Evolutionary conservation across 2,113 vertebrate species (phyloP).

Genomic region (Damaliscus lunatus): DNA sequence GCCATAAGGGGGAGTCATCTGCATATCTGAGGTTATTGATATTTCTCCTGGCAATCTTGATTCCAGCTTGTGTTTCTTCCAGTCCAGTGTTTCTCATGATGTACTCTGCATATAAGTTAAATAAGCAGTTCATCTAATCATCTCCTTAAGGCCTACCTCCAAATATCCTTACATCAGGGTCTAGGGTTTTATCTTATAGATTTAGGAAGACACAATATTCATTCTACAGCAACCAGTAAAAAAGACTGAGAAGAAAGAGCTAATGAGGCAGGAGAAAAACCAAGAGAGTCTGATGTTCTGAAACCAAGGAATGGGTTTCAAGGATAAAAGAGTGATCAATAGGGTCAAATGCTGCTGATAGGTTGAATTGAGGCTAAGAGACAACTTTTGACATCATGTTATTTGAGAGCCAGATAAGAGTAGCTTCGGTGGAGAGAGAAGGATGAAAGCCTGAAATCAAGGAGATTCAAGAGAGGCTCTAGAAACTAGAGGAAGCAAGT

Average conservation of each 20-base stretch:
- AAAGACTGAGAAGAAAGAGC: neutral
- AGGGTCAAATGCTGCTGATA: neutral
- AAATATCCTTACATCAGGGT: neutral
- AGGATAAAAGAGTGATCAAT: neutral
- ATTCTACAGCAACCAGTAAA: neutral
- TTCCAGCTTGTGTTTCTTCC: no score
- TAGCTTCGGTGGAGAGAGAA: neutral
- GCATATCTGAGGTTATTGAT: no score
- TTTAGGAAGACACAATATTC: neutral
- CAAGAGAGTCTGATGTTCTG: neutral
- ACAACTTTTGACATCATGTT: neutral
- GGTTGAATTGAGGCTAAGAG: neutral
- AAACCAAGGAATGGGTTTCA: neutral
- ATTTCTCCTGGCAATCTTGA: no score
- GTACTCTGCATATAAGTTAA: no score
- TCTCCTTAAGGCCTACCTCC: neutral
- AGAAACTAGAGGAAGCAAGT: neutral
- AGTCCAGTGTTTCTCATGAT: no score
- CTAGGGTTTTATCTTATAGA: neutral
- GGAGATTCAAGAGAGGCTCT: neutral
- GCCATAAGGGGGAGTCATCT: no score
- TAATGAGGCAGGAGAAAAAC: neutral
- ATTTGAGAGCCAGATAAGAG: neutral
- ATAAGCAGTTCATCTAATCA: neutral
- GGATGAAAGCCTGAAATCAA: neutral